Base-by-base conservation (phyloP, 1,140 invertebrate genomes). In the Macrosteles quadrilineatus region DNA sequence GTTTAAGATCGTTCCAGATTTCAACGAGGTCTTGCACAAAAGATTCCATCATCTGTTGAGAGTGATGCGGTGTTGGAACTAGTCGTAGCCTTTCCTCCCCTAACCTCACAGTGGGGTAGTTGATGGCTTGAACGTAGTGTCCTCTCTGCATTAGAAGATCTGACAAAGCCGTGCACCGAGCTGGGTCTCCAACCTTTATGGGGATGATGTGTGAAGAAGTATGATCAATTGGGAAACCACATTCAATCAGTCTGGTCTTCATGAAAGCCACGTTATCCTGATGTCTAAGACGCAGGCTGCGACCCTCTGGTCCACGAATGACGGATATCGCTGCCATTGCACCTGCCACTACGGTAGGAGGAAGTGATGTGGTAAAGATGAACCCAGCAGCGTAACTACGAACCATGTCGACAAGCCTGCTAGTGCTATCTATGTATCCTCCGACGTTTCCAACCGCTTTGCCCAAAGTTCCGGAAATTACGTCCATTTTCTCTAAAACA, bases 371-470 rank as follows among this genome's bases (percentile, higher is more conserved):
- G 0, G 97, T 99, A 80, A 99, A 99, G 68, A 99, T 99, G 81
- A 99, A 99, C 2, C 93, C 93, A 29, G 96, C 90, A 2, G 94
- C 97, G 78, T 98, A 96, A 71, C 95, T 98, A 75, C 97, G 84
- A 43, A 99, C 87, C 85, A 96, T 94, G 77, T 99, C 97, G 21
- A 98, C 86, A 2, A 98, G 83, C 21, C 87, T 84, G 0, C 85
- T 76, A 1, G 87, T 87, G n/a, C 88, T 87, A 36, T 94, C 95
- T 62, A 99, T 93, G 79, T 99, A 99, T 0, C 97, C 97, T n/a
- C 97, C 97, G 68, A 98, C 90, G 81, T 98, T 98, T 17, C 97
- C 97, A 85, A 95, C 98, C 11, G 97, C 97, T 84, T 99, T 98
- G 0, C 84, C 85, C 84, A 99, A 81, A 50, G 97, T 99, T 59